A percentile compares a stretch with the other conserved stretches of the same genome.
Conservation (phyloP, 2,113 vertebrate genomes). For the Polypterus bichir region DNA sequence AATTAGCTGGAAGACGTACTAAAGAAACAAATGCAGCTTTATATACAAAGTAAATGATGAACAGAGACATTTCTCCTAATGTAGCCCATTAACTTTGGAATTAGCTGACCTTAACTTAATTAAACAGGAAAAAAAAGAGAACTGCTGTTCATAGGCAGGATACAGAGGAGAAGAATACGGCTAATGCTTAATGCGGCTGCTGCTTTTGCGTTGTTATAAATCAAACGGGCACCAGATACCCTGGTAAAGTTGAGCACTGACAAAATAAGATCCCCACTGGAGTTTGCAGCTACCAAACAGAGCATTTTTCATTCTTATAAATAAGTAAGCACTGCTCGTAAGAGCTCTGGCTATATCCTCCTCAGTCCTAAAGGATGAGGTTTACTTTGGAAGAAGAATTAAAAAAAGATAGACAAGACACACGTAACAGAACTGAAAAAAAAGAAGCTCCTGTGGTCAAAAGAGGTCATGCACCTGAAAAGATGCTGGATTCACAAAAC, state of each 20-base stretch:
- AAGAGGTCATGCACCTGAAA: too few species aligned
- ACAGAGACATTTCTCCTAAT: slow-evolving; percentile 7
- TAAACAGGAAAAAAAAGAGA: background rate
- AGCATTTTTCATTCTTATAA: background rate
- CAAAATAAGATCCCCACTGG: background rate
- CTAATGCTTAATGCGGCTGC: slow-evolving; percentile 1
- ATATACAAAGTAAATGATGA: background rate
- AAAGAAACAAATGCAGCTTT: background rate
- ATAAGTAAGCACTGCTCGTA: background rate
- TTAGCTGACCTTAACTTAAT: slow-evolving; percentile 10
- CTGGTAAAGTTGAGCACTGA: background rate
- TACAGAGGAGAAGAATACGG: background rate
- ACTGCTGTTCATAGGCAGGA: background rate
- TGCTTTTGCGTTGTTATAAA: background rate
- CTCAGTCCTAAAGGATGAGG: too few species aligned
- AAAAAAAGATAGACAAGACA: too few species aligned
- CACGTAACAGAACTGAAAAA: too few species aligned
- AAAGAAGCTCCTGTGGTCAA: too few species aligned
- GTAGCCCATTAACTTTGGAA: slow-evolving; percentile 12
- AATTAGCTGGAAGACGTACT: slow-evolving; percentile 6
- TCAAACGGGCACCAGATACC: background rate
- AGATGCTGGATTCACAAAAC: too few species aligned
- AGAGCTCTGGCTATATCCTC: background rate
- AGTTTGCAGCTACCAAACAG: background rate
- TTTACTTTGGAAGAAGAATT: too few species aligned